Base-by-base conservation (phyloP, 2,113 vertebrate species). In the Oxygymnocypris stewartii region DNA sequence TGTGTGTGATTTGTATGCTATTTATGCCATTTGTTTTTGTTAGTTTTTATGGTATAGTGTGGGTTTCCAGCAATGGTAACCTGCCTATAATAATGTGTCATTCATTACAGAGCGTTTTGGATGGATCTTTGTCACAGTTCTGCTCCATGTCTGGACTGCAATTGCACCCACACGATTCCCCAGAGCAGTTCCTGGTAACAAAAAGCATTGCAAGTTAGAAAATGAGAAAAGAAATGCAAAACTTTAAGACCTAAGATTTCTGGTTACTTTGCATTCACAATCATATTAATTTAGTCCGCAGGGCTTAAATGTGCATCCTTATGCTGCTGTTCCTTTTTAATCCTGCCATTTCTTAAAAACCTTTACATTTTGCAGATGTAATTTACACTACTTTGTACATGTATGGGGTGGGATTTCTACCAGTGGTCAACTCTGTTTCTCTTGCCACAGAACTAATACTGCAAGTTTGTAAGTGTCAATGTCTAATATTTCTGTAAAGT, bases 341-440 rank as follows among this genome's bases (percentile, higher is more conserved):
- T 74, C 18, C 6, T 28, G 28, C 25, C 12, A 40, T 40, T 40
- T 40, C 12, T 67, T 77, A 31, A 31, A 31, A 31, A 31, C 28
- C 2, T 49, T 20, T 12, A 1, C 5, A 6, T 54, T 51, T 79
- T 79, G 16, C 31, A 79, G 77, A 79, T n/a, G 77, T 8, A 0
- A 13, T 79, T n/a, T 79, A 59, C 77, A 79, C 20, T n/a, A 28
- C 20, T 59, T 79, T 79, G 18, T 79, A n/a, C 35, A 79, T 79
- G 77, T 59, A n/a, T 79, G 77, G 77, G 4, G 77, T 23, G 4
- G 51, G 51, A 59, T 9, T 2, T 37, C 18, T 79, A 3, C 77
- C 77, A 40, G 18, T 79, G 11, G 20, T 79, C 77, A 59, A 79
- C 2, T 79, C 77, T 8, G 31, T 79, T 59, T 79, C 77, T 79